Evolutionary conservation across 2,113 vertebrate genomes (phyloP).

Genomic region (Apodemus speciosus): DNA sequence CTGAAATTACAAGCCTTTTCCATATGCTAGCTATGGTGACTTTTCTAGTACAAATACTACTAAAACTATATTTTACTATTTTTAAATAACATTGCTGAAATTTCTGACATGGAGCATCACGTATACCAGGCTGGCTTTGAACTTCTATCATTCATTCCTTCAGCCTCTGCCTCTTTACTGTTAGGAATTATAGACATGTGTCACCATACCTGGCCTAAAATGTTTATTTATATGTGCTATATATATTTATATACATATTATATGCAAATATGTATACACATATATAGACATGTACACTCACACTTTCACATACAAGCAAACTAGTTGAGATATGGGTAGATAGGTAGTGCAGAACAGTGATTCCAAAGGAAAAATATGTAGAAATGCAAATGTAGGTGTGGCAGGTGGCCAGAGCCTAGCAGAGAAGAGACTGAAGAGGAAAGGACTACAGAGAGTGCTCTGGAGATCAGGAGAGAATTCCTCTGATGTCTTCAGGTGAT

Average conservation of each 20-base stretch:
- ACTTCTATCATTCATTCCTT: neutral
- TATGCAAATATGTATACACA: neutral
- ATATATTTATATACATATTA: too few relatives aligned
- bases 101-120: neutral
- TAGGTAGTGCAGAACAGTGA: neutral
- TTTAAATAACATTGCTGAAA: neutral
- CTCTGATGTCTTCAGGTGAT: slow-evolving; percentile 11
- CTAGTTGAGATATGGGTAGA: neutral
- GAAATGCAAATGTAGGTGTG: neutral
- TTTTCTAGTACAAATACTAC: slow-evolving; percentile 16
- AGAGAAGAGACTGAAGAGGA: slow-evolving; percentile 27
- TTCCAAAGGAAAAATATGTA: slow-evolving; percentile 15
- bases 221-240: neutral
- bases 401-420: neutral
- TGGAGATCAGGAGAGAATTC: neutral
- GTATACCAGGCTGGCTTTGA: neutral
- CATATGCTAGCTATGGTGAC: neutral
- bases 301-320: neutral
- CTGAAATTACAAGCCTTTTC: neutral
- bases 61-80: slow-evolving; percentile 29
- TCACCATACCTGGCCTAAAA: neutral
- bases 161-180: neutral
- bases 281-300: neutral
- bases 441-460: neutral
- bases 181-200: neutral